Evolutionary conservation across 2,888 invertebrate species (phyloP).

Genomic region (Nephrotoma flavescens): DNA sequence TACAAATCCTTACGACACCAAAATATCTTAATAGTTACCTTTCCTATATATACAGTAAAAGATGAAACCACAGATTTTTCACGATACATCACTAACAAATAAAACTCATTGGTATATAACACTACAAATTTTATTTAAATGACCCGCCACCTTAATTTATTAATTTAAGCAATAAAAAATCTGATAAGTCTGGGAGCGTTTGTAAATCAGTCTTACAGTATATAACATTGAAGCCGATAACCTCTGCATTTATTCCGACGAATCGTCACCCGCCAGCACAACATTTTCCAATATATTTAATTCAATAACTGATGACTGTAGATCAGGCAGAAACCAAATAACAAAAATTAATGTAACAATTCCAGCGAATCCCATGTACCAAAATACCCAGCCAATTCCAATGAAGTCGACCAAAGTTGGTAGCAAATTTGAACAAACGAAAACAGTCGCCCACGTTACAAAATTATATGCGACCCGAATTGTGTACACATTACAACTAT

Average conservation of each 20-base stretch:
- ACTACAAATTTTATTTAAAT: background rate
- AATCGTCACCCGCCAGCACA: background rate
- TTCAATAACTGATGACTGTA: background rate
- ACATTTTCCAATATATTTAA: background rate
- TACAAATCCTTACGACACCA: too few relatives aligned
- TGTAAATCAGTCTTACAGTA: background rate
- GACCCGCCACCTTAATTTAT: background rate
- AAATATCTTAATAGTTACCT: too few relatives aligned
- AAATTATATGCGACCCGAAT: slow-evolving; percentile 9
- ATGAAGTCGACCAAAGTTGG: slow-evolving; percentile 39
- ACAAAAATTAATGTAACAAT: slow-evolving; percentile 45
- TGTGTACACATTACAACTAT: slow-evolving; percentile 9
- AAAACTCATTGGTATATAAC: too few relatives aligned
- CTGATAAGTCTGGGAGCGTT: background rate
- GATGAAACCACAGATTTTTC: too few relatives aligned
- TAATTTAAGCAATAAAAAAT: background rate
- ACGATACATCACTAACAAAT: too few relatives aligned
- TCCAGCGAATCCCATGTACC: slow-evolving; percentile 47
- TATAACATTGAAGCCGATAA: background rate
- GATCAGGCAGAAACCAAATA: slow-evolving; percentile 8
- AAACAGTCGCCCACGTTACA: slow-evolving; percentile 53
- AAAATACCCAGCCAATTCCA: slow-evolving; percentile 47
- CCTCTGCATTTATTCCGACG: background rate
- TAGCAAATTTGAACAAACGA: slow-evolving; percentile 45
- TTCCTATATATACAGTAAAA: too few relatives aligned